phyloP scores from a whole-genome alignment of 1,140 invertebrate species.

The Harlomillsia oculata region DNA sequence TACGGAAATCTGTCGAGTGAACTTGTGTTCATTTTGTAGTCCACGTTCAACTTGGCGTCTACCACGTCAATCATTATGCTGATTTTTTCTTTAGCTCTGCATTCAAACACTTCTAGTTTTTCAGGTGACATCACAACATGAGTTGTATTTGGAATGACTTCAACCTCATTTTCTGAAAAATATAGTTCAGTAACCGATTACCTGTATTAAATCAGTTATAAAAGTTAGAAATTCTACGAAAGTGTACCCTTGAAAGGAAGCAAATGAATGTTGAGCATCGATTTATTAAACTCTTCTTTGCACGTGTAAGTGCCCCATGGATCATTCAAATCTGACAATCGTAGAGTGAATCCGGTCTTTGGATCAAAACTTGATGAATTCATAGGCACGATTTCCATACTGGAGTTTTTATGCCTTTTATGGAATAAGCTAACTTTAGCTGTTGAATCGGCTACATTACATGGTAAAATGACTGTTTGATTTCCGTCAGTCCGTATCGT shows the following conservation, averaged over 20 bases:
- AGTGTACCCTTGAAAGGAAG: slow-evolving; percentile 12
- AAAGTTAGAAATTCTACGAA: background rate
- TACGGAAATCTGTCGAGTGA: slow-evolving; percentile 13
- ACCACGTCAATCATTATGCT: slow-evolving; percentile 6
- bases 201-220: too few relatives aligned
- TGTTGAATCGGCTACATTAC: slow-evolving; percentile 8
- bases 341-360: slow-evolving; percentile 9
- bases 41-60: slow-evolving; percentile 4
- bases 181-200: too few relatives aligned
- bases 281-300: slow-evolving; percentile 5
- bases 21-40: slow-evolving; percentile 12
- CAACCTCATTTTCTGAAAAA: slow-evolving; percentile 18
- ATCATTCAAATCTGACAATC: background rate
- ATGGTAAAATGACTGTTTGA: slow-evolving; percentile 2
- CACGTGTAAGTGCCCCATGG: slow-evolving; percentile 15
- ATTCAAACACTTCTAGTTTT: slow-evolving; percentile 14
- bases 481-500: slow-evolving; percentile 2
- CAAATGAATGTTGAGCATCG: background rate
- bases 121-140: slow-evolving; percentile 10
- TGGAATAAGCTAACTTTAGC: background rate
- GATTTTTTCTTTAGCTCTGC: slow-evolving; percentile 16
- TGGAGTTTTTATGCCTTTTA: slow-evolving; percentile 6
- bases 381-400: background rate
- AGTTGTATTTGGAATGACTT: slow-evolving; percentile 5
- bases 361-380: slow-evolving; percentile 3